Evolutionary conservation across 2,888 invertebrate species (phyloP).

Genomic region (Pantelozetes paolii): DNA sequence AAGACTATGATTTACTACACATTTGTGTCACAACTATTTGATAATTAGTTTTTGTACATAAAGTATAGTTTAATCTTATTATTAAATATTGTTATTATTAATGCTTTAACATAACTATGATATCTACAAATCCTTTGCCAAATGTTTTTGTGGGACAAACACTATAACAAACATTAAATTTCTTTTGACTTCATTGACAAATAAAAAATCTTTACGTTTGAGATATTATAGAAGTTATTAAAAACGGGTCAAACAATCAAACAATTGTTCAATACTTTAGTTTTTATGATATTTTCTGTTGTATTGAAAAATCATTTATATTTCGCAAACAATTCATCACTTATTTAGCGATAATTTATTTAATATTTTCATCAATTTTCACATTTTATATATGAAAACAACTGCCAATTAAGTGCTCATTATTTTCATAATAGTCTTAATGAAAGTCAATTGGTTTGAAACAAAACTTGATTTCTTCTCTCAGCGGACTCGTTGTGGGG

Average conservation of each 20-base stretch:
- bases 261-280: background rate
- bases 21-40: background rate
- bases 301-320: background rate
- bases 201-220: background rate
- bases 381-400: no score
- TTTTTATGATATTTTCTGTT: background rate
- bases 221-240: background rate
- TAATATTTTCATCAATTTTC: background rate
- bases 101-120: background rate
- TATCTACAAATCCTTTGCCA: background rate
- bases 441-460: no score
- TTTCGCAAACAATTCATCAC: background rate
- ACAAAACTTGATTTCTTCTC: no score
- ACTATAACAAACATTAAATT: no score
- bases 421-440: no score
- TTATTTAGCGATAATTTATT: background rate
- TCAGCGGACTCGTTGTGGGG: no score
- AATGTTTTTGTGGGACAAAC: slow-evolving; percentile 8
- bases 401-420: no score
- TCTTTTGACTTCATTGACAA: slow-evolving; percentile 12
- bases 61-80: background rate
- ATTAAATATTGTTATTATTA: background rate
- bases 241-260: slow-evolving; percentile 4
- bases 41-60: slow-evolving; percentile 21
- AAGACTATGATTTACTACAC: background rate